Evolutionary conservation across 2,888 invertebrate genomes (phyloP).

Genomic region (Parascotia fuliginaria): DNA sequence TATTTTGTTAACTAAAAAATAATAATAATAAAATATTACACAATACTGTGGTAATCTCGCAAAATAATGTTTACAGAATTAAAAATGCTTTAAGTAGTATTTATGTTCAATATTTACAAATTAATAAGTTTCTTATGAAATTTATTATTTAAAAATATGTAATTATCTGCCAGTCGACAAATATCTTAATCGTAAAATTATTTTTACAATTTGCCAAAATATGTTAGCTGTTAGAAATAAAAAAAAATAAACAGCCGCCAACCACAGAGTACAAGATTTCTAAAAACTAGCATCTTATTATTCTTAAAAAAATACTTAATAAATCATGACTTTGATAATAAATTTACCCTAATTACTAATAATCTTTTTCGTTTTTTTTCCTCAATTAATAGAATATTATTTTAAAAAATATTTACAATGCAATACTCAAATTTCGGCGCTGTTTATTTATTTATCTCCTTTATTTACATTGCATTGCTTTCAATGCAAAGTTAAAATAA

Average conservation of each 20-base stretch:
- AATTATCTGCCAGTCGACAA: background rate
- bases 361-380: background rate
- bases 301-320: background rate
- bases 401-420: slow-evolving; percentile 5
- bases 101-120: slow-evolving; percentile 49
- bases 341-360: background rate
- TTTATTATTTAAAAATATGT: slow-evolving; percentile 31
- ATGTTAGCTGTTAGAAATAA: background rate
- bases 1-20: slow-evolving; percentile 59
- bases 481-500: slow-evolving; percentile 2
- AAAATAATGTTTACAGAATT: slow-evolving; percentile 43
- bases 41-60: slow-evolving; percentile 72
- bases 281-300: background rate
- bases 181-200: background rate
- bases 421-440: background rate
- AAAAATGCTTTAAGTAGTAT: slow-evolving; percentile 43
- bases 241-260: background rate
- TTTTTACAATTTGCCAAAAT: background rate
- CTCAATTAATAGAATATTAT: background rate
- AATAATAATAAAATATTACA: slow-evolving; percentile 54
- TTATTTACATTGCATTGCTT: slow-evolving; percentile 7
- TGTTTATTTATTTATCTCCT: slow-evolving; percentile 4
- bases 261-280: background rate
- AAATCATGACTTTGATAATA: slow-evolving; percentile 2
- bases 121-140: slow-evolving; percentile 40